Conservation (phyloP, 1,140 invertebrate species). For the Coenobita brevimanus region DNA sequence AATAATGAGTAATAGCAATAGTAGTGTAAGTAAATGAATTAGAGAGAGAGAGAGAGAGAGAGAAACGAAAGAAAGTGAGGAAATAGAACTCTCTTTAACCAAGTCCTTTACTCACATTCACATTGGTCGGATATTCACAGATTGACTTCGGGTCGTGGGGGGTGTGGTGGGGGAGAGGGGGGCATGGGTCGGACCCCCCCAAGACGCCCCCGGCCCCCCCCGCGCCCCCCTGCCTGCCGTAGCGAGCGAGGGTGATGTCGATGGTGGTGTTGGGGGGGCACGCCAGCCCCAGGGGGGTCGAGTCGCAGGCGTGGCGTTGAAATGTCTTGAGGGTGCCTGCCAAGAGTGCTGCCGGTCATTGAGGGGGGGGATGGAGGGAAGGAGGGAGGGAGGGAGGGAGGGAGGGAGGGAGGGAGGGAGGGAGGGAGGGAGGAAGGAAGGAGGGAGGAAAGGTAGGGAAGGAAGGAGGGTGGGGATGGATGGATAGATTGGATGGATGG, state of each 20-base stretch:
- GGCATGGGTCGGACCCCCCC: slow-evolving; percentile 14
- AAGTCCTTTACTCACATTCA: slow-evolving; percentile 22
- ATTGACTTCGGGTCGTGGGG: not conserved
- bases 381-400: not conserved
- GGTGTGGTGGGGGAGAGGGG: not conserved
- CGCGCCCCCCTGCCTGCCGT: slow-evolving; percentile 72
- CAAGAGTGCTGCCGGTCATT: slow-evolving; percentile 90
- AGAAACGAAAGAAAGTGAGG: no score
- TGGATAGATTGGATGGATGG: no score
- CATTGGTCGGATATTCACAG: slow-evolving; percentile 35
- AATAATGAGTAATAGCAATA: no score
- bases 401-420: not conserved
- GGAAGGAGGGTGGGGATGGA: not conserved
- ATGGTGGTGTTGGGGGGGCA: slow-evolving; percentile 91
- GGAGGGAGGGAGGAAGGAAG: not conserved
- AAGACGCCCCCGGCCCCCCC: not conserved
- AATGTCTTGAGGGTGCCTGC: slow-evolving; percentile 90
- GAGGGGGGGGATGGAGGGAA: not conserved
- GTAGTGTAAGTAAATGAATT: no score
- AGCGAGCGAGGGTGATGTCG: slow-evolving; percentile 86
- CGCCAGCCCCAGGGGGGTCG: slow-evolving; percentile 85
- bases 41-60: no score
- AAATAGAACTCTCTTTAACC: not conserved
- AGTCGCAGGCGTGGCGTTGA: slow-evolving; percentile 90
- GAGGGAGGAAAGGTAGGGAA: not conserved